A percentile compares a stretch with the other conserved stretches of the same genome.
Evolutionary conservation across 1,140 invertebrate species (phyloP).

Genomic region (Belonocnema kinseyi): DNA sequence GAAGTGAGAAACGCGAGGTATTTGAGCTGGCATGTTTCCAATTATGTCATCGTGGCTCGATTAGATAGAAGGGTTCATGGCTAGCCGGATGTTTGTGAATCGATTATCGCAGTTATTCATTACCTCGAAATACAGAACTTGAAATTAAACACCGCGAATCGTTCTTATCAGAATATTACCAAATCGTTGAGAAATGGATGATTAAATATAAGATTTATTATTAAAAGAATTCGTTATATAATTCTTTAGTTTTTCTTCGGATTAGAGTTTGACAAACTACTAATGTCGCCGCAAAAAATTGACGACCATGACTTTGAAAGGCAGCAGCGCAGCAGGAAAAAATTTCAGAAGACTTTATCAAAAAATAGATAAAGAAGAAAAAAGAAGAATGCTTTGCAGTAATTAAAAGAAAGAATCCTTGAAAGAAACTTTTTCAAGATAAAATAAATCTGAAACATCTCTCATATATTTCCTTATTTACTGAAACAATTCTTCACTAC

Average conservation of each 20-base stretch:
- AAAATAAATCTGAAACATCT: constrained; percentile 19
- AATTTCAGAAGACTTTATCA: too few species aligned
- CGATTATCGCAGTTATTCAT: constrained; percentile 24
- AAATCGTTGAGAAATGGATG: too few species aligned
- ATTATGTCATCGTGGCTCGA: constrained; percentile 28
- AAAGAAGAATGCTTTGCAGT: too few species aligned
- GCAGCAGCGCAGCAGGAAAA: too few species aligned
- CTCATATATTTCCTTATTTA: not conserved
- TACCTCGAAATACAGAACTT: not conserved
- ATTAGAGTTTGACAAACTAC: too few species aligned
- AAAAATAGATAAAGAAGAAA: too few species aligned
- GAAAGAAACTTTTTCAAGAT: not conserved
- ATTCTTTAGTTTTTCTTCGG: too few species aligned
- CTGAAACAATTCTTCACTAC: constrained; percentile 1
- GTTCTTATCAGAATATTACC: too few species aligned
- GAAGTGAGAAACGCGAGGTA: constrained; percentile 14
- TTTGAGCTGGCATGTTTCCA: constrained; percentile 22
- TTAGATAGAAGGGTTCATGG: constrained; percentile 21
- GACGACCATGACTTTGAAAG: too few species aligned
- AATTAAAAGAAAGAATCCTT: not conserved
- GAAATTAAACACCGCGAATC: not conserved
- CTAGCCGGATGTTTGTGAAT: constrained; percentile 25
- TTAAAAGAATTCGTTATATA: too few species aligned
- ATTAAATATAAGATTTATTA: too few species aligned
- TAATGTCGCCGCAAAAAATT: too few species aligned